Evolutionary conservation across 2,888 invertebrate species (phyloP).

Genomic region (Parelbella ahira): DNA sequence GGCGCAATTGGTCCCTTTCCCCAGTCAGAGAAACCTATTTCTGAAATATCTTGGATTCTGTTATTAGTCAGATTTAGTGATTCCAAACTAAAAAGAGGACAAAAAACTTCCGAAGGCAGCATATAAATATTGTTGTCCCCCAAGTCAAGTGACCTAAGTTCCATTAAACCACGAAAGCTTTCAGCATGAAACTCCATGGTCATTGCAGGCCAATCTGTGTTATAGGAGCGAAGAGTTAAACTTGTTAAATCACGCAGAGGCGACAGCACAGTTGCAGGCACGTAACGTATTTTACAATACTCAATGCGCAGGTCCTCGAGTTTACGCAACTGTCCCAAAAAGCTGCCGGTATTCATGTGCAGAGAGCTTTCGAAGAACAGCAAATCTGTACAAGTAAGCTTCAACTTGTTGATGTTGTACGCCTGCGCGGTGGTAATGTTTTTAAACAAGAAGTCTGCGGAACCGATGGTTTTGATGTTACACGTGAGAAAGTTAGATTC

Average conservation of each 20-base stretch:
- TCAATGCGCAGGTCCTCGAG: conserved; percentile 87
- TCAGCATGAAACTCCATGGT: conserved; percentile 88
- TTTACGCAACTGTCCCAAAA: conserved; percentile 83
- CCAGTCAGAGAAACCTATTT: conserved; percentile 88
- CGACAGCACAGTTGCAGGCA: conserved; percentile 85
- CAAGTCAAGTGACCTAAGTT: conserved; percentile 84
- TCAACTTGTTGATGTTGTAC: conserved; percentile 85
- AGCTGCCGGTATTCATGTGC: conserved; percentile 81
- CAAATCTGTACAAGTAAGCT: conserved; percentile 86
- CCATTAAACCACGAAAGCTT: conserved; percentile 85
- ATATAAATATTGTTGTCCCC: conserved; percentile 89
- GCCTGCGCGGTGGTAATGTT: conserved; percentile 86
- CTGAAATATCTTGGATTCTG: conserved; percentile 87
- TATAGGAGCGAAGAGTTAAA: conserved; percentile 86
- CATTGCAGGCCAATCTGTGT: conserved; percentile 89
- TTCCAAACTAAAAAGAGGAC: conserved; percentile 85
- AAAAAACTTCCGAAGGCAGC: conserved; percentile 86
- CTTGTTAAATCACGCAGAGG: conserved; percentile 84
- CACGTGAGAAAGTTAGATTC: conserved; percentile 83
- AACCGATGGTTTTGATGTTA: conserved; percentile 86
- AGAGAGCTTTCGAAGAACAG: conserved; percentile 87
- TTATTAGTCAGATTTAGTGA: conserved; percentile 87
- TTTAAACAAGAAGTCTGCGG: conserved; percentile 84
- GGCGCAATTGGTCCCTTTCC: conserved; percentile 83
- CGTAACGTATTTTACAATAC: conserved; percentile 87